Evolutionary conservation across 2,113 vertebrate species (phyloP).

Genomic region (Microtus richardsoni): DNA sequence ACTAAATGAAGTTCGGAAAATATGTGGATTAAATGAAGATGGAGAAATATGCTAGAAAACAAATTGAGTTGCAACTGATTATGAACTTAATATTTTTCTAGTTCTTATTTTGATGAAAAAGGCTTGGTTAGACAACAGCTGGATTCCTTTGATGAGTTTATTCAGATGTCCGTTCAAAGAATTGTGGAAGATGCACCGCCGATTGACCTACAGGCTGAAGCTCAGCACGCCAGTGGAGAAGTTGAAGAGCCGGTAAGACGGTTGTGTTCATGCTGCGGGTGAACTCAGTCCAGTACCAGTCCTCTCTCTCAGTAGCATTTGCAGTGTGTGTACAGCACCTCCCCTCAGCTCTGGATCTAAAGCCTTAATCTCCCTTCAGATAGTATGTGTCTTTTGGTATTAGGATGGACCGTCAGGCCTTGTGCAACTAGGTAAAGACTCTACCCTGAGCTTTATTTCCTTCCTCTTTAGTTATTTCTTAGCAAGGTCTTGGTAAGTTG

Average conservation of each 20-base stretch:
- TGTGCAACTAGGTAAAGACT: not conserved
- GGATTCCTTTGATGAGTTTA: conserved; percentile 99
- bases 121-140: conserved; percentile 97
- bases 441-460: not conserved
- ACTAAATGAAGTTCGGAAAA: conserved; percentile 42
- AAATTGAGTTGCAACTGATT: conserved; percentile 46
- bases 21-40: conserved; percentile 40
- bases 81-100: conserved; percentile 76
- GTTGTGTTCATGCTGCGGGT: not conserved
- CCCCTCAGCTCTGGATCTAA: not conserved
- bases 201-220: conserved; percentile 98
- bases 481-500: not conserved
- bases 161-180: conserved; percentile 99
- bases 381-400: not conserved
- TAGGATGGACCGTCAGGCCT: not conserved
- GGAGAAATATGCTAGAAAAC: conserved; percentile 17
- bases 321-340: not conserved
- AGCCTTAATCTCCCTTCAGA: not conserved
- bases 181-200: conserved; percentile 99
- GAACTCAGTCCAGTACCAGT: not conserved
- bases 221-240: conserved; percentile 97
- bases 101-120: conserved; percentile 99
- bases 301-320: not conserved
- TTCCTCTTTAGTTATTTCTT: not conserved
- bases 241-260: conserved; percentile 97